Evolutionary conservation across 2,888 invertebrate genomes (phyloP), one percentile per base, ranked within the genome.

Genomic region (Oscheius sp.): DNA sequence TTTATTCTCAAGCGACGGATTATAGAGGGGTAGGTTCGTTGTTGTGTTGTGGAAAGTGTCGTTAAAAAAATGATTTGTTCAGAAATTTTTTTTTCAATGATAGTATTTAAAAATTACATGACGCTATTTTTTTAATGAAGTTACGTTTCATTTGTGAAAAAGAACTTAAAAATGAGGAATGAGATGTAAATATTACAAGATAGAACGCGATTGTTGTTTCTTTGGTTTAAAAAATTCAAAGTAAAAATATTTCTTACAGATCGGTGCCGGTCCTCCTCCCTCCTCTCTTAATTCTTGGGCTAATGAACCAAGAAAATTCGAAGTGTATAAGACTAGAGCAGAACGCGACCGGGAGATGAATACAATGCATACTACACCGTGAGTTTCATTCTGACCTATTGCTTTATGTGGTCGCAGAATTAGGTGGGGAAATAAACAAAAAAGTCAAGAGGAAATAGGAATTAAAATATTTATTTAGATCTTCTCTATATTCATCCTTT

Each of bases 291-390:
- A 74, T 30, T 68, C 70, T 17, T 82, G 80, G 80, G 77, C 79
- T n/a, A 66, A 66, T 49, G 78, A 80, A 20, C 75, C 74, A 14
- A 75, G 80, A 22, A 74, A 80, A 26, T 84, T 82, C 67, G 82
- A 84, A 70, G 84, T 85, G 36, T 85, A 85, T 68, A 81, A 82
- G 66, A 85, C 85, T 30, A 68, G 84, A 22, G 84, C 84, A 1
- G 85, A 85, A 68, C 69, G 84, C 41, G 82, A 81, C 50, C 77
- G 82, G 8, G 82, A 84, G 65, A 74, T 71, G 62, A 76, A 78
- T 41, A 78, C 80, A 20, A 70, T 74, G 65, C 73, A 73, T 30
- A 65, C 65, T 5, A 65, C 65, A n/a, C 65, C 65, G 65, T 65
- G 14, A 54, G 56, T 38, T 12, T 8, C n/a, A 8, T 24, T n/a